A percentile compares a stretch with the other conserved stretches of the same genome.
Conservation (phyloP, 1,140 invertebrate genomes). For the Penaeus japonicus region DNA sequence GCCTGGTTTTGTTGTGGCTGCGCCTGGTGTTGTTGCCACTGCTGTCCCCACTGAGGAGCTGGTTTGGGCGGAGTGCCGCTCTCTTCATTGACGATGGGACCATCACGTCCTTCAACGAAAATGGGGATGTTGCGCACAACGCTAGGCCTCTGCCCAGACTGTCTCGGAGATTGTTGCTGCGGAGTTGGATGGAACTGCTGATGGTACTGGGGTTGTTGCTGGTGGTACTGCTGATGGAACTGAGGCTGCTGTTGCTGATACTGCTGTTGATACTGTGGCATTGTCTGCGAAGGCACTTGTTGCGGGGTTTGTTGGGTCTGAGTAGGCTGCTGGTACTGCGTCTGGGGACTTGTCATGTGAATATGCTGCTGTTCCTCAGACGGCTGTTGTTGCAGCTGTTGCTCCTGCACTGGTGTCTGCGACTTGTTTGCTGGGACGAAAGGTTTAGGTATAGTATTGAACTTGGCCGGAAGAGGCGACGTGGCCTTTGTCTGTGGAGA, state of each 20-base stretch:
- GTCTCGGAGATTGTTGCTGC: slow-evolving; percentile 32
- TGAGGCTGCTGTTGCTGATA: slow-evolving; percentile 63
- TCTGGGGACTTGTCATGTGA: slow-evolving; percentile 14
- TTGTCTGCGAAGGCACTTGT: slow-evolving; percentile 62
- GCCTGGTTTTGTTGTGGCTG: neutral
- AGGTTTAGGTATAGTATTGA: slow-evolving; percentile 56
- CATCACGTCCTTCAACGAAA: slow-evolving; percentile 82
- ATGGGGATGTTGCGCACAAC: slow-evolving; percentile 84
- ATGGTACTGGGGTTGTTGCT: slow-evolving; percentile 33
- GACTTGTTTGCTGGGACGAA: slow-evolving; percentile 41
- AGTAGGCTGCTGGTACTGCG: slow-evolving; percentile 15
- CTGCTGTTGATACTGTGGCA: slow-evolving; percentile 63
- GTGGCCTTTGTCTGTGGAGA: slow-evolving; percentile 26
- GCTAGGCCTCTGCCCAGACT: slow-evolving; percentile 53
- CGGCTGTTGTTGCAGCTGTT: slow-evolving; percentile 4
- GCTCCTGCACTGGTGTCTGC: neutral
- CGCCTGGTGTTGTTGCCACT: slow-evolving; percentile 59
- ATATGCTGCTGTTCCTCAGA: slow-evolving; percentile 18
- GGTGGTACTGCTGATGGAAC: slow-evolving; percentile 59
- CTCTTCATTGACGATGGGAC: slow-evolving; percentile 68
- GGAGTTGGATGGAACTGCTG: slow-evolving; percentile 37
- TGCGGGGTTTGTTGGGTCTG: slow-evolving; percentile 30
- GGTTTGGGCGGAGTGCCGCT: slow-evolving; percentile 56
- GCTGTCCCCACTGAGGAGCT: slow-evolving; percentile 56
- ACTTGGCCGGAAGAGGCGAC: slow-evolving; percentile 32